Conservation (phyloP, 2,797 vertebrate species). For the Lithobates sylvaticus region DNA sequence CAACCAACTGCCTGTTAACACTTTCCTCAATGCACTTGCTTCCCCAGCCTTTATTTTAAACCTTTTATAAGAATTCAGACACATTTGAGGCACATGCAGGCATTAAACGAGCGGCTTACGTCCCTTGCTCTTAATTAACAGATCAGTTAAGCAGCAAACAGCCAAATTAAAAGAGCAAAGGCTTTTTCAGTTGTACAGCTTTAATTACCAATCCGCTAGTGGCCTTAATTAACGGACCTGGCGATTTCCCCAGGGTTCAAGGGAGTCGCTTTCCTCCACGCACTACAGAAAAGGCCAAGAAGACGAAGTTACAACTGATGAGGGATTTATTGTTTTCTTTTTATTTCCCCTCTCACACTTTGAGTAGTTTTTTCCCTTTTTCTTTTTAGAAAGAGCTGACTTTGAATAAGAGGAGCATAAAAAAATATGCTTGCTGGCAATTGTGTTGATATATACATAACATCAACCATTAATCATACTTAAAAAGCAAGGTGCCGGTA, state of each 20-base stretch:
- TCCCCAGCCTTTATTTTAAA: neutral
- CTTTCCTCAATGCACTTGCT: constrained; percentile 7
- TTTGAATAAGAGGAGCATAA: constrained; percentile 34
- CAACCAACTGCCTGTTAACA: neutral
- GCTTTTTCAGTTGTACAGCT: constrained; percentile 43
- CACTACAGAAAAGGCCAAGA: neutral
- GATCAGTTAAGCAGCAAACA: constrained; percentile 59
- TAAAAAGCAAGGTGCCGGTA: constrained; percentile 43
- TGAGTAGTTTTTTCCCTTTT: neutral
- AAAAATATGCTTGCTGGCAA: constrained; percentile 14
- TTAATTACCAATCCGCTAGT: constrained; percentile 51
- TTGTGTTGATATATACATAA: constrained; percentile 8
- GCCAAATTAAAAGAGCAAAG: constrained; percentile 59
- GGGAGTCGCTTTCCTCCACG: neutral
- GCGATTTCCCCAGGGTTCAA: constrained; percentile 1
- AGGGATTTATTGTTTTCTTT: neutral
- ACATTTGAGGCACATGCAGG: constrained; percentile 20
- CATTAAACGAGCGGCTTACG: constrained; percentile 40
- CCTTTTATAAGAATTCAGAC: constrained; percentile 12
- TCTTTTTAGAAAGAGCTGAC: constrained; percentile 12
- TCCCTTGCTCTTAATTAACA: constrained; percentile 54
- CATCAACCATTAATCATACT: constrained; percentile 35
- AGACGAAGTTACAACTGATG: constrained; percentile 5
- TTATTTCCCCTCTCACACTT: neutral
- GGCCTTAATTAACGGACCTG: constrained; percentile 50